Evolutionary conservation across 2,888 invertebrate genomes (phyloP).

Genomic region (Oxystoma pomonae): DNA sequence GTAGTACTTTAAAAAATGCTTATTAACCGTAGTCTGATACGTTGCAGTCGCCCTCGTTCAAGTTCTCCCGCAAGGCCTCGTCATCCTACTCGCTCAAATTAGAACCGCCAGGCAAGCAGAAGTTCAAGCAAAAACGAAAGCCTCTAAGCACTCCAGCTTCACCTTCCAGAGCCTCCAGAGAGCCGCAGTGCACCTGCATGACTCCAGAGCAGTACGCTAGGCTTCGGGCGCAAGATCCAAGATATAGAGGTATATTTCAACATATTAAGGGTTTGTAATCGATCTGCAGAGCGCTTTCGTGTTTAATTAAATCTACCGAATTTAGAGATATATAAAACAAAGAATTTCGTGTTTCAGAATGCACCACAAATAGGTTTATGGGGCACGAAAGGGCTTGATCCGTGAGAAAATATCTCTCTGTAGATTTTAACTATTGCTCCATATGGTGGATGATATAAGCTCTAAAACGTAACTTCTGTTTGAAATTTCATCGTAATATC

Average conservation of each 20-base stretch:
- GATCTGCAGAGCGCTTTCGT: too few species aligned
- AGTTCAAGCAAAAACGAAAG: conserved; percentile 86
- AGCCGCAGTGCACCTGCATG: conserved; percentile 95
- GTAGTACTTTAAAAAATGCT: conserved; percentile 36
- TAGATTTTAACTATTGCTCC: too few species aligned
- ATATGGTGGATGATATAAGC: too few species aligned
- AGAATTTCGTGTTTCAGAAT: too few species aligned
- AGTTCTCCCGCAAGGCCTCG: conserved; percentile 95
- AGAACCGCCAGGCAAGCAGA: conserved; percentile 84
- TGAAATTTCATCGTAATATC: too few species aligned
- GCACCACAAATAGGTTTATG: too few species aligned
- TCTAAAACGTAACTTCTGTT: too few species aligned
- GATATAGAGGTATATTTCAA: conserved; percentile 68
- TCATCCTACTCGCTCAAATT: conserved; percentile 94
- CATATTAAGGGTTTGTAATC: too few species aligned
- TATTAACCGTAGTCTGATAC: conserved; percentile 55
- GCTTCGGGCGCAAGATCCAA: conserved; percentile 77
- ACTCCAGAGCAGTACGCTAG: conserved; percentile 88
- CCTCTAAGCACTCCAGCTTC: conserved; percentile 73
- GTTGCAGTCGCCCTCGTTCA: conserved; percentile 95
- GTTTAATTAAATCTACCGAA: too few species aligned
- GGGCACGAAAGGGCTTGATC: too few species aligned
- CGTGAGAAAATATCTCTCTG: too few species aligned
- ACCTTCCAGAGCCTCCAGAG: conserved; percentile 71
- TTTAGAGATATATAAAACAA: too few species aligned